A percentile compares a stretch with the other conserved stretches of the same genome.
Evolutionary conservation across 92 coral and sea anemone species (phyloP).

Genomic region (Hydrozoanthus gracilis): DNA sequence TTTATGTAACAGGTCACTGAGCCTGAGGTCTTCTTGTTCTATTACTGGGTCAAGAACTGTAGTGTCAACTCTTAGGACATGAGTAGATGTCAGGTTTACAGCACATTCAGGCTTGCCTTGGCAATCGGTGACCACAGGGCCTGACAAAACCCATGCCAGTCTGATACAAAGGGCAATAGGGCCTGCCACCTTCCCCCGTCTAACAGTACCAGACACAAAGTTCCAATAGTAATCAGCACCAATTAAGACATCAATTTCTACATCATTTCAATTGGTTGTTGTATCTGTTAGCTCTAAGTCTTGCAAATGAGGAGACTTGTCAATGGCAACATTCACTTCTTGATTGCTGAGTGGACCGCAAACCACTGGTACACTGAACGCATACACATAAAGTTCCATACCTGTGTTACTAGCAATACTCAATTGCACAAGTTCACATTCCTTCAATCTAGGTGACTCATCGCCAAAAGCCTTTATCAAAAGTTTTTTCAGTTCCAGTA

Average conservation of each 20-base stretch:
- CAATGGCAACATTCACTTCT: slow-evolving; percentile 23
- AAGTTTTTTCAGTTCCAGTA: neutral
- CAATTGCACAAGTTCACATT: slow-evolving; percentile 50
- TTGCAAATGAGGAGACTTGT: slow-evolving; percentile 43
- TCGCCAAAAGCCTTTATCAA: slow-evolving; percentile 43
- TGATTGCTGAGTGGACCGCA: slow-evolving; percentile 50
- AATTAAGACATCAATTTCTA: slow-evolving; percentile 31
- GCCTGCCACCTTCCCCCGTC: slow-evolving; percentile 27
- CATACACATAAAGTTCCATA: slow-evolving; percentile 50
- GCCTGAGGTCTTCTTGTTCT: too few relatives aligned
- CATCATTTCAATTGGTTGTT: neutral
- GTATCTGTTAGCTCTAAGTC: slow-evolving; percentile 29
- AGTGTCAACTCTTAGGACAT: slow-evolving; percentile 36
- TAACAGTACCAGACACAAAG: slow-evolving; percentile 25
- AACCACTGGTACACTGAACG: slow-evolving; percentile 41
- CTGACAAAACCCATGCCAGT: slow-evolving; percentile 37
- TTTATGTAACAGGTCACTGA: slow-evolving; percentile 24
- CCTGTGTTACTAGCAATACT: slow-evolving; percentile 34
- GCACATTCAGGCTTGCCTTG: slow-evolving; percentile 16
- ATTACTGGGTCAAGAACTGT: too few relatives aligned
- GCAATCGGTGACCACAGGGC: slow-evolving; percentile 30
- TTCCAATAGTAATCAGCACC: slow-evolving; percentile 46
- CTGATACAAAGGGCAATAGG: slow-evolving; percentile 31
- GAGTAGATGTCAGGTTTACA: slow-evolving; percentile 44
- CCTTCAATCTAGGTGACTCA: slow-evolving; percentile 19